phyloP scores from a whole-genome alignment of 2,797 vertebrate species.

The Oreortyx pictus region DNA sequence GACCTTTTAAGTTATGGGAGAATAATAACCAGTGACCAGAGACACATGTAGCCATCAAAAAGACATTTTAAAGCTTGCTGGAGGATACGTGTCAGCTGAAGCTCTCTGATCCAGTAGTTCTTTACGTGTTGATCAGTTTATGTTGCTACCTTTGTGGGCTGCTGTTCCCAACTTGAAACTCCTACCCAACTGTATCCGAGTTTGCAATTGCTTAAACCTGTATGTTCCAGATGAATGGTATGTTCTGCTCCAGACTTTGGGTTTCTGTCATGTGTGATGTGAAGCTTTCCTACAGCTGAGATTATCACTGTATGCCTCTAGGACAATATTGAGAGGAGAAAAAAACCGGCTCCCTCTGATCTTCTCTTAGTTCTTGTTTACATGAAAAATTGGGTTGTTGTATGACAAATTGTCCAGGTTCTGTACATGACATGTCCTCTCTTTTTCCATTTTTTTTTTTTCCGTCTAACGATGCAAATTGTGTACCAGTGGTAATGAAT shows the following conservation, averaged over 20 bases:
- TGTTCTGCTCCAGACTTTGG: conserved; percentile 73
- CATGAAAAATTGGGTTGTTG: conserved; percentile 78
- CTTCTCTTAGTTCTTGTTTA: conserved; percentile 74
- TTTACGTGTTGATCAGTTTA: conserved; percentile 79
- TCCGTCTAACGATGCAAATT: conserved; percentile 84
- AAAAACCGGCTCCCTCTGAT: conserved; percentile 51
- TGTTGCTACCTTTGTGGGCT: conserved; percentile 79
- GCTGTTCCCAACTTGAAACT: conserved; percentile 75
- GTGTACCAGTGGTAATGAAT: conserved; percentile 86
- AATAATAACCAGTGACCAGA: conserved; percentile 72
- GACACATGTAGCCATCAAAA: conserved; percentile 75
- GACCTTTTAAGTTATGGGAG: conserved; percentile 72
- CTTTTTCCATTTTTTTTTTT: conserved; percentile 76
- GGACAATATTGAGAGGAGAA: conserved; percentile 65
- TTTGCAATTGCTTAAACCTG: conserved; percentile 72
- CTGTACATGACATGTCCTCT: conserved; percentile 81
- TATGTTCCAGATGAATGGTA: conserved; percentile 76
- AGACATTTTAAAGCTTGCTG: conserved; percentile 77
- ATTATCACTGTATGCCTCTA: conserved; percentile 60
- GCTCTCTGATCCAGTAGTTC: conserved; percentile 65
- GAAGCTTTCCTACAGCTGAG: conserved; percentile 67
- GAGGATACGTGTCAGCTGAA: conserved; percentile 73
- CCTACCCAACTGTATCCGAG: conserved; percentile 73
- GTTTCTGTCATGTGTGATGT: conserved; percentile 73
- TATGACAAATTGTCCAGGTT: conserved; percentile 78